Percentiles rank a stretch among this genome's conserved stretches.
phyloP scores from a whole-genome alignment of 2,113 vertebrate species.

The Campylomormyrus tamandua region DNA sequence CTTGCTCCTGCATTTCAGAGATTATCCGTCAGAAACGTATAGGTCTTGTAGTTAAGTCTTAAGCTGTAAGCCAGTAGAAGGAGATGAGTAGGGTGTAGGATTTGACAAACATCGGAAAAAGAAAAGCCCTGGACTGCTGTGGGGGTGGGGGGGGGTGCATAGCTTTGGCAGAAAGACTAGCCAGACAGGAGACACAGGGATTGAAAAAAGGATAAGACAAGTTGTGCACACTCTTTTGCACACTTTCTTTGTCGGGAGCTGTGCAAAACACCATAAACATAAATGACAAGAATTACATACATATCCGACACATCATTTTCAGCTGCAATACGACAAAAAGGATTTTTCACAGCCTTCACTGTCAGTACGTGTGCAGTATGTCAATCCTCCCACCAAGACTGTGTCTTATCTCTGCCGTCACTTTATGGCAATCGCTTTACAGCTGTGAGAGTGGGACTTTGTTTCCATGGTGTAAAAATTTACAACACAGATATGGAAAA shows the following conservation, averaged over 20 bases:
- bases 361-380: neutral
- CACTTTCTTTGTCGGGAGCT: neutral
- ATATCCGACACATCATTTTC: neutral
- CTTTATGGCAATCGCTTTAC: constrained; percentile 1
- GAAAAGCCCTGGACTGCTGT: neutral
- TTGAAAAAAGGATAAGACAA: neutral
- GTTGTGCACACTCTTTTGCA: neutral
- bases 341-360: neutral
- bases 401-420: neutral
- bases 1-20: neutral
- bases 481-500: neutral
- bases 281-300: neutral
- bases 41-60: neutral
- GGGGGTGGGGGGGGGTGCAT: neutral
- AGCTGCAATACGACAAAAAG: neutral
- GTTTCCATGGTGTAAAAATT: neutral
- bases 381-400: too few relatives aligned
- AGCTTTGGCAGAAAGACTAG: neutral
- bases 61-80: neutral
- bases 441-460: neutral
- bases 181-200: neutral
- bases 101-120: neutral
- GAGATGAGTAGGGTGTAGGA: neutral
- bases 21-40: neutral
- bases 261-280: neutral